Percentiles rank a stretch among this genome's conserved stretches.
phyloP scores from a whole-genome alignment of 1,140 invertebrate species.

The Coelopa frigida region DNA sequence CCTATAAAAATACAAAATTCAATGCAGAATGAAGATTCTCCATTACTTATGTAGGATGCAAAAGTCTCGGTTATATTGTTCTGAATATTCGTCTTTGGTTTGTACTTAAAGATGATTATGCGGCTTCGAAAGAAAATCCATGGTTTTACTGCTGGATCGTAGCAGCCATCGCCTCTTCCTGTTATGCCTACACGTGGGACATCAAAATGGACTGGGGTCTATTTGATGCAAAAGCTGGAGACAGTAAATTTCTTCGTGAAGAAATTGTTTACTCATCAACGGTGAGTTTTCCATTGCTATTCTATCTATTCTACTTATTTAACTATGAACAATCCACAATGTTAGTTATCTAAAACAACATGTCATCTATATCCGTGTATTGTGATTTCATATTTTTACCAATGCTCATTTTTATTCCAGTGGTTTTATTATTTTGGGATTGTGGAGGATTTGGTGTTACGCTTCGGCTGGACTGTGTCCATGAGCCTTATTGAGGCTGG shows the following conservation, averaged over 20 bases:
- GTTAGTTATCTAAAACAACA: too few species aligned
- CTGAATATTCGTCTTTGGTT: neutral
- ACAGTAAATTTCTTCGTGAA: constrained; percentile 73
- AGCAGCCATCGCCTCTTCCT: constrained; percentile 70
- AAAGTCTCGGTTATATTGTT: too few species aligned
- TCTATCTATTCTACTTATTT: neutral
- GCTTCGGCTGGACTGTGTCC: constrained; percentile 75
- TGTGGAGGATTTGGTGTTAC: constrained; percentile 86
- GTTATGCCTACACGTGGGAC: constrained; percentile 90
- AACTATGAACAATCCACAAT: too few species aligned
- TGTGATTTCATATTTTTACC: neutral
- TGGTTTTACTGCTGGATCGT: constrained; percentile 77
- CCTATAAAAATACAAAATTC: too few species aligned
- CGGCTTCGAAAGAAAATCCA: constrained; percentile 59
- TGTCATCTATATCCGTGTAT: neutral
- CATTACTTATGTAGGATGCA: too few species aligned
- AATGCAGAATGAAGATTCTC: too few species aligned
- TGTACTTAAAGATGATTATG: constrained; percentile 51
- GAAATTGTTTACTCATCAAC: constrained; percentile 71
- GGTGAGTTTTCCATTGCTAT: constrained; percentile 33
- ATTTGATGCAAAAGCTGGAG: constrained; percentile 73
- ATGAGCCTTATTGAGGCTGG: constrained; percentile 70
- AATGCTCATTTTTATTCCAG: constrained; percentile 53
- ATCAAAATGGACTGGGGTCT: constrained; percentile 98
- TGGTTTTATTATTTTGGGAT: constrained; percentile 97